Evolutionary conservation across 2,888 invertebrate species (phyloP).

Genomic region (Timandra comae): DNA sequence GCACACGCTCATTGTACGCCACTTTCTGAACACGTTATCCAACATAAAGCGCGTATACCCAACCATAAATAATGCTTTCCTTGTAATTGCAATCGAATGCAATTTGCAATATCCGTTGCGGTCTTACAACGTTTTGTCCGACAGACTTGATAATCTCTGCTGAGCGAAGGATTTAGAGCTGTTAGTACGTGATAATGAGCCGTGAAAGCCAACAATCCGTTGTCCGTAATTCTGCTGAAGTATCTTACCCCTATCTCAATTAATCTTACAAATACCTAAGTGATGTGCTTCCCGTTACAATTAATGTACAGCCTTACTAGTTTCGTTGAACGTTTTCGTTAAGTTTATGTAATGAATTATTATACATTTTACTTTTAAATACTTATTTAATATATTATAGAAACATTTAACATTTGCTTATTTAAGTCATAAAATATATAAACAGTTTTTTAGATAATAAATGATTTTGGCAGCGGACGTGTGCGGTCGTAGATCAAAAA

Average conservation of each 20-base stretch:
- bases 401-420: too few species aligned
- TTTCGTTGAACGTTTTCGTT: too few species aligned
- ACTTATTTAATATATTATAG: too few species aligned
- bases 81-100: conserved; percentile 33
- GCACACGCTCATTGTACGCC: conserved; percentile 45
- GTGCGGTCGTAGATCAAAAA: too few species aligned
- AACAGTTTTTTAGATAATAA: too few species aligned
- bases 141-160: conserved; percentile 23
- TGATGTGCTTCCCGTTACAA: too few species aligned
- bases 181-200: conserved; percentile 27
- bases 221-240: conserved; percentile 16
- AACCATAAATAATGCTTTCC: conserved; percentile 39
- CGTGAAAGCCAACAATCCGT: conserved; percentile 20
- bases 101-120: conserved; percentile 38
- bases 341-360: too few species aligned
- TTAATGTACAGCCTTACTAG: too few species aligned
- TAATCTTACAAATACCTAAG: conserved; percentile 4
- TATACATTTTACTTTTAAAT: too few species aligned
- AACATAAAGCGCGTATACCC: conserved; percentile 34
- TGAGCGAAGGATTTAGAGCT: conserved; percentile 18
- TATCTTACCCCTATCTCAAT: conserved; percentile 8
- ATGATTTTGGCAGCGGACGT: too few species aligned
- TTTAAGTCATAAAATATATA: too few species aligned
- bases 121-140: conserved; percentile 20
- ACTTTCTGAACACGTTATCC: conserved; percentile 48